Conservation (phyloP, 1,140 invertebrate genomes). For the Apis laboriosa region DNA sequence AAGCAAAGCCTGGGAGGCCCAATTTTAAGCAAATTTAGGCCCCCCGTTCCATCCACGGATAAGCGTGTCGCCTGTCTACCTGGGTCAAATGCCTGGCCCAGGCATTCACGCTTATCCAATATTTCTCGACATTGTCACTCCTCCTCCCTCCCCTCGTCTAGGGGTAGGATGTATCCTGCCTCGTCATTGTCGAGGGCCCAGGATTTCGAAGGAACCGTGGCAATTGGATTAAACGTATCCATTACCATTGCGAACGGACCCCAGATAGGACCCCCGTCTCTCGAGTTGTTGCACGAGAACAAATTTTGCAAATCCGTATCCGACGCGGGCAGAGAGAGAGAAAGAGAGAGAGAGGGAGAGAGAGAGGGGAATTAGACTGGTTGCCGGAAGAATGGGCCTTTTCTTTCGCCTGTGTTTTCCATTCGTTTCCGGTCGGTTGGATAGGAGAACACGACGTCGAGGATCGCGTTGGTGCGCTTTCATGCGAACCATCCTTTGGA, state of each 20-base stretch:
- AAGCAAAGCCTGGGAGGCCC: constrained; percentile 15
- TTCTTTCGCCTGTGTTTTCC: constrained; percentile 8
- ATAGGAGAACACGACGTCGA: not conserved
- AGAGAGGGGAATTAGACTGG: constrained; percentile 4
- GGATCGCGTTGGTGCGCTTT: too few species aligned
- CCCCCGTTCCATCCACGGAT: constrained; percentile 60
- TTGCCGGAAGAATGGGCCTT: not conserved
- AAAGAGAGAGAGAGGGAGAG: not conserved
- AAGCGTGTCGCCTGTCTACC: constrained; percentile 61
- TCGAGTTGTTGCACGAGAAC: constrained; percentile 4
- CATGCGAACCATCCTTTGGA: too few species aligned
- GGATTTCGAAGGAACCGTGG: not conserved
- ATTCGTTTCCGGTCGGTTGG: not conserved
- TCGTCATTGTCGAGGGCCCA: constrained; percentile 41
- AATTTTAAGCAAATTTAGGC: constrained; percentile 68
- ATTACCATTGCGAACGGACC: constrained; percentile 57
- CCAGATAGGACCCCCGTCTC: not conserved
- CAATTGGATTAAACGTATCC: constrained; percentile 68
- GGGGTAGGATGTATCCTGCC: constrained; percentile 9
- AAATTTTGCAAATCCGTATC: constrained; percentile 45
- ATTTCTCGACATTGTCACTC: constrained; percentile 58
- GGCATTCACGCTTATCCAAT: constrained; percentile 59
- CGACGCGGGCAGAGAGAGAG: not conserved
- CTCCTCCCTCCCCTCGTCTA: constrained; percentile 8
- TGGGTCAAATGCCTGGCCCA: constrained; percentile 12